Conservation (phyloP, 2,888 invertebrate genomes). For the Monoplex corrugatus region DNA sequence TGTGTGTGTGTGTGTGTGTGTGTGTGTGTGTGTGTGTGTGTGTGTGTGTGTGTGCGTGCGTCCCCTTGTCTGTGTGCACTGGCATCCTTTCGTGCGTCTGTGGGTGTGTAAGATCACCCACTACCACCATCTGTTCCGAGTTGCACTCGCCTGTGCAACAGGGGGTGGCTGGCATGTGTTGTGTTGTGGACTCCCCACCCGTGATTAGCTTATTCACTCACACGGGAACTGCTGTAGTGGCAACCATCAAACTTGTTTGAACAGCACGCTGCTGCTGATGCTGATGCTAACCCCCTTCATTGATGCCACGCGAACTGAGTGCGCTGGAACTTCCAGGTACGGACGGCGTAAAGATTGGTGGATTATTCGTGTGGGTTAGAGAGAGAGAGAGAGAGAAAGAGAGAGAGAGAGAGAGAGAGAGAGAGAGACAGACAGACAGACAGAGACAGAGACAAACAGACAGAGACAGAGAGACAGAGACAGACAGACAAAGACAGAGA, state of each 20-base stretch:
- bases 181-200: constrained; percentile 3
- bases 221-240: constrained; percentile 14
- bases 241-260: background rate
- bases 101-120: too few relatives aligned
- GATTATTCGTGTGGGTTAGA: background rate
- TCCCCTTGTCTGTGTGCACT: too few relatives aligned
- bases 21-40: too few relatives aligned
- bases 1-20: too few relatives aligned
- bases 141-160: constrained; percentile 11
- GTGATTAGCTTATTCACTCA: constrained; percentile 38
- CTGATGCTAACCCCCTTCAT: background rate
- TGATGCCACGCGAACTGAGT: background rate
- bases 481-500: too few relatives aligned
- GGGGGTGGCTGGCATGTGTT: constrained; percentile 29
- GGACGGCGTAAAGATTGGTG: too few relatives aligned
- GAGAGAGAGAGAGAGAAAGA: constrained; percentile 6
- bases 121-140: constrained; percentile 16
- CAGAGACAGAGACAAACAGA: background rate
- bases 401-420: constrained; percentile 22
- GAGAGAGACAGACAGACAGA: background rate
- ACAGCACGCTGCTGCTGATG: background rate
- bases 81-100: too few relatives aligned
- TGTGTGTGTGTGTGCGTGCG: too few relatives aligned
- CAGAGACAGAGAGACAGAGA: too few relatives aligned
- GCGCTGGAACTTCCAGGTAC: background rate